Conservation (phyloP, 1,140 invertebrate species). For the Calosoma granatense region DNA sequence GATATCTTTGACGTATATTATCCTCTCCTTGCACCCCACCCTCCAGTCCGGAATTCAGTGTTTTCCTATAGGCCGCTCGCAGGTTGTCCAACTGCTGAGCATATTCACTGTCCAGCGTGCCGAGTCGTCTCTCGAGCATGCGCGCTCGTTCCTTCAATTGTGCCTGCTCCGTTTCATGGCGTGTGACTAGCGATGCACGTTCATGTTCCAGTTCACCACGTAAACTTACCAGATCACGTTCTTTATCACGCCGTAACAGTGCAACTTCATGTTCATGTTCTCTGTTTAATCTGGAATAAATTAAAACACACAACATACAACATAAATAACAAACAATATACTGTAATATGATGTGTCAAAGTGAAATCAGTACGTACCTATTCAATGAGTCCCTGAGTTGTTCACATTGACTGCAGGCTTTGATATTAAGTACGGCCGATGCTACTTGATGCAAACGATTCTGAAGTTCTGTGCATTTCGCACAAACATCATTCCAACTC, state of each 20-base stretch:
- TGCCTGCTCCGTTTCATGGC: conserved; percentile 1
- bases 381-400: neutral
- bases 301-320: neutral
- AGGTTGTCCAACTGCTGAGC: conserved; percentile 64
- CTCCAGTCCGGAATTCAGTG: conserved; percentile 31
- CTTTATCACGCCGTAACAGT: conserved; percentile 28
- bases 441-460: conserved; percentile 23
- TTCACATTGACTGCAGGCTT: neutral
- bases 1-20: conserved; percentile 64
- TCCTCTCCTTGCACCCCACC: conserved; percentile 41
- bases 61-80: conserved; percentile 56
- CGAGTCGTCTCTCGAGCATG: conserved; percentile 54
- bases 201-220: conserved; percentile 36
- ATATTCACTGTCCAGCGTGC: conserved; percentile 64
- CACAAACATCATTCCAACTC: conserved; percentile 36
- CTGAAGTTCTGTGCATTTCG: conserved; percentile 34
- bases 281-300: conserved; percentile 23
- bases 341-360: neutral
- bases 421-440: neutral
- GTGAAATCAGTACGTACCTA: neutral
- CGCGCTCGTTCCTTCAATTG: conserved; percentile 46
- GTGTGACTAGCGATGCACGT: neutral
- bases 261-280: conserved; percentile 34
- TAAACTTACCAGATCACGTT: conserved; percentile 34
- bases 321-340: neutral